Conservation (phyloP, 2,113 vertebrate species). For the Phyllostomus hastatus region DNA sequence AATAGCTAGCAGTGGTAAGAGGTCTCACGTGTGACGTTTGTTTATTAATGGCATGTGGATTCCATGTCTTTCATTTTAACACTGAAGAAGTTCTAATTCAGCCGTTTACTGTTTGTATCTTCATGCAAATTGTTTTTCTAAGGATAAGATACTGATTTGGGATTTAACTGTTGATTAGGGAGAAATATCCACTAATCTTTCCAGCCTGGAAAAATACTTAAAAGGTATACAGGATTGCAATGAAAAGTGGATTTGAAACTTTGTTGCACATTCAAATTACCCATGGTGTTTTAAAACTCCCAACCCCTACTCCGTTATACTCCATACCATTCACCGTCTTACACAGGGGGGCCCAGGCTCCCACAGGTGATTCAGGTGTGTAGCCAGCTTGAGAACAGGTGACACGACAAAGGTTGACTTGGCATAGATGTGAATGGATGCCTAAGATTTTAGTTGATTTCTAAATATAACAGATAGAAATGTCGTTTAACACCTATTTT, state of each 20-base stretch:
- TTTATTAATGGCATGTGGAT: background rate
- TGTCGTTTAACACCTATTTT: background rate
- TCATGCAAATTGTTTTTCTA: background rate
- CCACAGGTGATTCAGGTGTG: background rate
- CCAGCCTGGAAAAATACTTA: background rate
- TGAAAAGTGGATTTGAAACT: background rate
- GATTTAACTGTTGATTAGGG: background rate
- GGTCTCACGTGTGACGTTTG: background rate
- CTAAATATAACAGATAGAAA: background rate
- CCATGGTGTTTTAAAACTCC: background rate
- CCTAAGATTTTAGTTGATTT: background rate
- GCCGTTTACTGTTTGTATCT: background rate
- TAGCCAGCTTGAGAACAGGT: background rate
- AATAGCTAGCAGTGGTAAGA: background rate
- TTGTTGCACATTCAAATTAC: background rate
- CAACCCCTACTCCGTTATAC: background rate
- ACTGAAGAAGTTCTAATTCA: background rate
- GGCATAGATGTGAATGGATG: background rate
- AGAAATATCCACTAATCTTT: background rate
- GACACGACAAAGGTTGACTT: background rate
- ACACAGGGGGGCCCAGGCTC: background rate
- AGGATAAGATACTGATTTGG: background rate
- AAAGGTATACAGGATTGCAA: background rate
- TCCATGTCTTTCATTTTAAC: background rate
- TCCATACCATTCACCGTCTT: background rate